Conservation (phyloP, 2,113 vertebrate genomes). For the Clarias batrachus region DNA sequence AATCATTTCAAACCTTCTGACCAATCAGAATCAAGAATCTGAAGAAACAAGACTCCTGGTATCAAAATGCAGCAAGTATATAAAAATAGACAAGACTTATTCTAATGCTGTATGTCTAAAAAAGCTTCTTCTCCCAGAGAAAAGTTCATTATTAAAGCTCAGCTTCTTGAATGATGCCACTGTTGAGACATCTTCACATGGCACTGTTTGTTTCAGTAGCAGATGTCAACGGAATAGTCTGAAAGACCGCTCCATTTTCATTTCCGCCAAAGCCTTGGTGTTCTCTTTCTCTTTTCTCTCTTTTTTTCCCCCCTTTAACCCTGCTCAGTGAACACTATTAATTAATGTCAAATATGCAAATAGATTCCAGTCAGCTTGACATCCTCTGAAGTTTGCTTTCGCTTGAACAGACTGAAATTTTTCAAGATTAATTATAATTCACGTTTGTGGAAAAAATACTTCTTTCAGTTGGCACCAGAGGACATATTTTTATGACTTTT, state of each 20-base stretch:
- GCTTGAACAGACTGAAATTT: constrained; percentile 40
- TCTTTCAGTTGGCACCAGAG: constrained; percentile 23
- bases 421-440: constrained; percentile 49
- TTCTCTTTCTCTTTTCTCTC: not conserved
- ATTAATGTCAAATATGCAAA: constrained; percentile 47
- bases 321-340: constrained; percentile 44
- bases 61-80: too few relatives aligned
- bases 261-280: constrained; percentile 17
- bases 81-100: not conserved
- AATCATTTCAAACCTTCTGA: not conserved
- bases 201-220: constrained; percentile 1
- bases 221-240: constrained; percentile 9
- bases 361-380: constrained; percentile 36
- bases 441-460: constrained; percentile 19
- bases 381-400: constrained; percentile 34
- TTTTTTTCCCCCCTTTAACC: not conserved
- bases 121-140: not conserved
- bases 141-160: constrained; percentile 14
- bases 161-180: not conserved
- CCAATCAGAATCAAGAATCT: not conserved
- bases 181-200: not conserved
- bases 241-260: constrained; percentile 10
- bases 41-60: not conserved
- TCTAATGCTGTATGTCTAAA: not conserved
- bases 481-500: constrained; percentile 38